Percentiles rank a stretch among this genome's conserved stretches.
These are phyloP conservation scores for Monopis laevigella DNA, from an alignment of 2,888 invertebrate species.

Conservation along the genomic window DNA sequence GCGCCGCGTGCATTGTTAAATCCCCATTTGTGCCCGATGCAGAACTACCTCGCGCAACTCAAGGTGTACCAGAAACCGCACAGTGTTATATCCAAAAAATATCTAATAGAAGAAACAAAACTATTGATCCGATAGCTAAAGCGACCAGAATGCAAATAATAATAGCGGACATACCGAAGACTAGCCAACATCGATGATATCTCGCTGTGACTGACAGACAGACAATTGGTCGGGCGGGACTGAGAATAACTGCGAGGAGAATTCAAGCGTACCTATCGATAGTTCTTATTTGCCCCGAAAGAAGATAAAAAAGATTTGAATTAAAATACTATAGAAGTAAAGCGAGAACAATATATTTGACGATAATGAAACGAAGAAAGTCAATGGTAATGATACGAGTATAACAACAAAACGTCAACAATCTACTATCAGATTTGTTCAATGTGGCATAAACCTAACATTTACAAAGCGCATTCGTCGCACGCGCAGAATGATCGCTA, in stretches of 20 bases:
- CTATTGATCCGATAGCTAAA: background rate
- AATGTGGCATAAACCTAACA: constrained; percentile 3
- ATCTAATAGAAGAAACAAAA: background rate
- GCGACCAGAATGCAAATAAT: background rate
- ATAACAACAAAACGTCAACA: constrained; percentile 1
- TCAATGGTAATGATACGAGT: too few species aligned
- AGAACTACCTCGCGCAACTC: constrained; percentile 1
- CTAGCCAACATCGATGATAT: constrained; percentile 19
- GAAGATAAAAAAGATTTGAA: too few species aligned
- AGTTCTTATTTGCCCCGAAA: too few species aligned
- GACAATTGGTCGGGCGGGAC: constrained; percentile 20
- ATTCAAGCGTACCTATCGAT: too few species aligned
- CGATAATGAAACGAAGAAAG: too few species aligned
- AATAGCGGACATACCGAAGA: constrained; percentile 5
- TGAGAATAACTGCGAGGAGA: too few species aligned
- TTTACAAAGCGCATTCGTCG: constrained; percentile 27
- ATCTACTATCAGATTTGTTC: background rate
- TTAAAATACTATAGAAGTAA: too few species aligned
- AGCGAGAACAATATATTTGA: too few species aligned
- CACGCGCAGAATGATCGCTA: constrained; percentile 37
- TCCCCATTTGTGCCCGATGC: constrained; percentile 6
- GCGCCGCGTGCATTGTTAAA: constrained; percentile 25
- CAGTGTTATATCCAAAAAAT: background rate
- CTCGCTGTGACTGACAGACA: constrained; percentile 16
- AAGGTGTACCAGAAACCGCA: background rate